phyloP scores from a whole-genome alignment of 2,797 vertebrate species.

The Pantherophis alleghaniensis region DNA sequence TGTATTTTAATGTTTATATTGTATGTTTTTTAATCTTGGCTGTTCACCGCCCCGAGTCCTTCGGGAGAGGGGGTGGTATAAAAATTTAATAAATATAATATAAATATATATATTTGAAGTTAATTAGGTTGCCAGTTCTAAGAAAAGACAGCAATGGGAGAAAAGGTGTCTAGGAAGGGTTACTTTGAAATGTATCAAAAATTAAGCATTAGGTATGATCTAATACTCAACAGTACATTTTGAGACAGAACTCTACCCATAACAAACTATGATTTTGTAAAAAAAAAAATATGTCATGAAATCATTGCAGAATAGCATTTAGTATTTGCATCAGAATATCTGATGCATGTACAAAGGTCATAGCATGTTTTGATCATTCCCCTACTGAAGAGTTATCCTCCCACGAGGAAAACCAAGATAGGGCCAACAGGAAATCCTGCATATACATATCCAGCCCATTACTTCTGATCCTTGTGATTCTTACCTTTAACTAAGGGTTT shows the following conservation, averaged over 20 bases:
- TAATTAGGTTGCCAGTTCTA: neutral
- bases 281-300: neutral
- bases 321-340: neutral
- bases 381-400: neutral
- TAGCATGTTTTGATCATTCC: neutral
- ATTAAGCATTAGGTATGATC: neutral
- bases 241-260: neutral
- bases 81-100: too few species aligned
- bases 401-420: neutral
- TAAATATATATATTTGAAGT: neutral
- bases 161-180: too few species aligned
- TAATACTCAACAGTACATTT: neutral
- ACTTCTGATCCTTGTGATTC: neutral
- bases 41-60: too few species aligned
- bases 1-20: too few species aligned
- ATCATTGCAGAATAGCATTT: neutral
- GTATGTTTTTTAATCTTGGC: too few species aligned
- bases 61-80: too few species aligned
- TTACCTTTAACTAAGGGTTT: neutral
- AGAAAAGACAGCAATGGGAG: too few species aligned
- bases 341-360: neutral
- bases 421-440: neutral
- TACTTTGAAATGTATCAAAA: neutral
- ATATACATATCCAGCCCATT: neutral
- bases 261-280: neutral